Base-by-base conservation (phyloP, 2,888 invertebrate genomes). In the Chymomyza caudatula region DNA sequence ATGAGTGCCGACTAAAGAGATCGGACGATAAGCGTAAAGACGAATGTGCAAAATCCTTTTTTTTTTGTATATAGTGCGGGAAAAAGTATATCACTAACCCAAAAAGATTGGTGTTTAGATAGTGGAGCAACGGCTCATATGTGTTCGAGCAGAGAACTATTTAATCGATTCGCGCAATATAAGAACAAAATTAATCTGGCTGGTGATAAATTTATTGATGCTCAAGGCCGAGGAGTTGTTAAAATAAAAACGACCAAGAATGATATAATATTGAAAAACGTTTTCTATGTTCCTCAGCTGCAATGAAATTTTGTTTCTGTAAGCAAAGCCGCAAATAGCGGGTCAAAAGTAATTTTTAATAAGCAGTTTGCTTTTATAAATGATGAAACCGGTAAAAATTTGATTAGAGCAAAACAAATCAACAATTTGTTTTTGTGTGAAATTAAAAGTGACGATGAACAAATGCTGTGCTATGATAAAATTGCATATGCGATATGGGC, bases 241-340 rank as follows among this genome's bases (percentile, higher is more conserved):
- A n/a, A n/a, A n/a, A n/a, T n/a, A n/a, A n/a, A n/a, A n/a, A n/a
- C n/a, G n/a, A n/a, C n/a, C n/a, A n/a, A n/a, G n/a, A n/a, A n/a
- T n/a, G n/a, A n/a, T n/a, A n/a, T n/a, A n/a, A n/a, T n/a, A n/a
- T n/a, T n/a, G 17, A 62, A 71, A 49, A 43, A 54, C 37, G 63
- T 69, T 25, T 51, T 74, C 17, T 73, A 69, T 56, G 63, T 65
- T 25, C 66, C 67, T 11, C 52, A 52, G 13, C 57, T 76, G 44
- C 65, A 65, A 23, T 57, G 66, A n/a, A 74, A 73, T 37, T 76
- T 76, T 23, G 54, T 72, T 42, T 76, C 73, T 13, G 59, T 76
- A 1, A 67, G 67, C 15, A 76, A 70, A 63, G 65, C 66, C 17
- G 44, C 63, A 11, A 69, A 69, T 59, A 52, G 60, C 20, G 64